A percentile compares a stretch with the other conserved stretches of the same genome.
Conservation (phyloP, 1,140 invertebrate genomes). For the Varroa destructor region DNA sequence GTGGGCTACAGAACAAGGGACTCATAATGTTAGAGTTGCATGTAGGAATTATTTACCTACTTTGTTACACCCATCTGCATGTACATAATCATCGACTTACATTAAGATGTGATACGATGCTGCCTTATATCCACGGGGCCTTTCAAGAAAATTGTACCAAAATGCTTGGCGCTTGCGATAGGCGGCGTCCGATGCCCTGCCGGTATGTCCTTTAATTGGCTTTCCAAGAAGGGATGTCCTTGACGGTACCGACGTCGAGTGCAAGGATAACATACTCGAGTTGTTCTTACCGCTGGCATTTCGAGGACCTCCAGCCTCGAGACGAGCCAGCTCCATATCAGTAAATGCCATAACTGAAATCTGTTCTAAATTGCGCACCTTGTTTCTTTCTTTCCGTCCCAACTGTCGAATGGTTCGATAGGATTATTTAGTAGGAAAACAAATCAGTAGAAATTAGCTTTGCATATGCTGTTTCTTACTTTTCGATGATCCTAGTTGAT, state of each 20-base stretch:
- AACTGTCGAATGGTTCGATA: no score
- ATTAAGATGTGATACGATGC: slow-evolving; percentile 78
- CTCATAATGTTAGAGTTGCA: no score
- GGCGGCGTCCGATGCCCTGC: slow-evolving; percentile 51
- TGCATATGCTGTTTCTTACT: no score
- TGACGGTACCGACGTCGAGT: slow-evolving; percentile 31
- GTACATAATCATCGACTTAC: slow-evolving; percentile 51
- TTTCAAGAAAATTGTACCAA: slow-evolving; percentile 85
- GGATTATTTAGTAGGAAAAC: no score
- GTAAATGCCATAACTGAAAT: slow-evolving; percentile 10
- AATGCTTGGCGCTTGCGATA: slow-evolving; percentile 73
- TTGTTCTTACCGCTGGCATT: slow-evolving; percentile 25
- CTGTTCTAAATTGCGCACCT: no score
- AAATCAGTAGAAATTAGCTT: no score
- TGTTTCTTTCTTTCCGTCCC: no score
- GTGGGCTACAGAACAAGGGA: no score
- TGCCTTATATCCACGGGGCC: slow-evolving; percentile 66
- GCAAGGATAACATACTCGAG: slow-evolving; percentile 11
- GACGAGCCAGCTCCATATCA: slow-evolving; percentile 24
- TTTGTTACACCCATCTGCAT: no score
- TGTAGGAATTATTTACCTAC: no score
- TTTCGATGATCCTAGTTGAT: no score
- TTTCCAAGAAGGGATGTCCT: slow-evolving; percentile 78
- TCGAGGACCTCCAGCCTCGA: slow-evolving; percentile 25
- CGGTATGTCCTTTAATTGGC: slow-evolving; percentile 51